phyloP scores from a whole-genome alignment of 2,888 invertebrate genomes.

The Drosophila gaucha region DNA sequence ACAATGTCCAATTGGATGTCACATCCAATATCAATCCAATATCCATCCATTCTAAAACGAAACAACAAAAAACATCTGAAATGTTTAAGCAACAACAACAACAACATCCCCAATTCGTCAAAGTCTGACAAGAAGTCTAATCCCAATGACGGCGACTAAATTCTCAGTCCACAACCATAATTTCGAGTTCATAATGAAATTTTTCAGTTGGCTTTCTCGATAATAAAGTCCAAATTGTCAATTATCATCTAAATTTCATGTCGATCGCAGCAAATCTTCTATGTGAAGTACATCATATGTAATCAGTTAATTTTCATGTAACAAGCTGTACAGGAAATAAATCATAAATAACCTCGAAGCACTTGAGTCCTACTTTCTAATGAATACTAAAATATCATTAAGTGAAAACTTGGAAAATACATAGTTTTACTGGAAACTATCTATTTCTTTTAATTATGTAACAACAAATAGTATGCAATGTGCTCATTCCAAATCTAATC shows the following conservation, averaged over 20 bases:
- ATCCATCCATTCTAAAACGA: neutral
- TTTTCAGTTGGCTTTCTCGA: conserved; percentile 2
- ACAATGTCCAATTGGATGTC: conserved; percentile 3
- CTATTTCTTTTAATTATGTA: no score
- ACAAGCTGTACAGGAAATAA: conserved; percentile 1
- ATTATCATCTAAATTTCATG: conserved; percentile 2
- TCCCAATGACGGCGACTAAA: conserved; percentile 26
- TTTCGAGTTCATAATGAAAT: conserved; percentile 12
- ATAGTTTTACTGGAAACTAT: no score
- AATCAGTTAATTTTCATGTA: neutral
- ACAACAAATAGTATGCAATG: no score
- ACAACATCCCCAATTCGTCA: neutral
- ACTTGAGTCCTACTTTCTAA: neutral
- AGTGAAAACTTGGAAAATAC: no score
- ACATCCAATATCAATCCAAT: neutral
- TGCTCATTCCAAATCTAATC: no score
- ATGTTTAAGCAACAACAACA: neutral
- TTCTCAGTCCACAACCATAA: conserved; percentile 26
- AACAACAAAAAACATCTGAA: neutral
- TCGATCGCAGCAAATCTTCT: conserved; percentile 2
- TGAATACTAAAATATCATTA: no score
- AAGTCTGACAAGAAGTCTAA: conserved; percentile 9
- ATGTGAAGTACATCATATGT: neutral
- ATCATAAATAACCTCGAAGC: neutral
- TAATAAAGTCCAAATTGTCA: conserved; percentile 20